Conservation (phyloP, 2,888 invertebrate genomes). For the Drosophila glabriapex region DNA sequence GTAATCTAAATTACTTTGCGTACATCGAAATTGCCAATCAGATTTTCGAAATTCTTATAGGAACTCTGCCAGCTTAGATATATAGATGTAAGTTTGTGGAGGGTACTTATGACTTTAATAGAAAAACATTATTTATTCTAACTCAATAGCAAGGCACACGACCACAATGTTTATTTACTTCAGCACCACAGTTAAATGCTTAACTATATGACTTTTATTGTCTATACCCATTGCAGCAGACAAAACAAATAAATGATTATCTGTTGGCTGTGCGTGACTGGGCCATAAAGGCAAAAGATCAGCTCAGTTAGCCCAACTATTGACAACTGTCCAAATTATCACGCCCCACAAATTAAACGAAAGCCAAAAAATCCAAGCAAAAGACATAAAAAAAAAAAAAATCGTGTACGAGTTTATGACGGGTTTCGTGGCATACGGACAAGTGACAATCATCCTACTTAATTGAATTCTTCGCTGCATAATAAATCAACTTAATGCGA, state of each 20-base stretch:
- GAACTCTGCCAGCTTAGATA: neutral
- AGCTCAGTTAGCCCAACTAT: slow-evolving; percentile 49
- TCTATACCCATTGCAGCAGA: slow-evolving; percentile 25
- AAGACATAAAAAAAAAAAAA: slow-evolving; percentile 13
- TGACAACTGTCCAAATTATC: slow-evolving; percentile 74
- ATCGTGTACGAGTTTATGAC: slow-evolving; percentile 23
- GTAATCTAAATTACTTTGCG: neutral
- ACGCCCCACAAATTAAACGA: slow-evolving; percentile 68
- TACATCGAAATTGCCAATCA: neutral
- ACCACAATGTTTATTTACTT: neutral
- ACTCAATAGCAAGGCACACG: neutral
- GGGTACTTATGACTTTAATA: neutral
- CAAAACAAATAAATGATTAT: slow-evolving; percentile 74
- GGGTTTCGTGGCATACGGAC: slow-evolving; percentile 82
- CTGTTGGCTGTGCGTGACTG: slow-evolving; percentile 36
- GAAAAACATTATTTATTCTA: neutral
- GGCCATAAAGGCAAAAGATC: slow-evolving; percentile 43
- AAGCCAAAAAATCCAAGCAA: slow-evolving; percentile 21
- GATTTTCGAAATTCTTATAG: neutral
- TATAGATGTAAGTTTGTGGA: neutral
- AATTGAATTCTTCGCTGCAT: slow-evolving; percentile 84
- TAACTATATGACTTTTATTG: slow-evolving; percentile 34
- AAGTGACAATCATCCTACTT: slow-evolving; percentile 85
- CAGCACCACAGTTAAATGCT: slow-evolving; percentile 6
- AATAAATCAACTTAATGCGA: slow-evolving; percentile 84